phyloP scores from a whole-genome alignment of 2,888 invertebrate genomes.

The Synergus gifuensis region DNA sequence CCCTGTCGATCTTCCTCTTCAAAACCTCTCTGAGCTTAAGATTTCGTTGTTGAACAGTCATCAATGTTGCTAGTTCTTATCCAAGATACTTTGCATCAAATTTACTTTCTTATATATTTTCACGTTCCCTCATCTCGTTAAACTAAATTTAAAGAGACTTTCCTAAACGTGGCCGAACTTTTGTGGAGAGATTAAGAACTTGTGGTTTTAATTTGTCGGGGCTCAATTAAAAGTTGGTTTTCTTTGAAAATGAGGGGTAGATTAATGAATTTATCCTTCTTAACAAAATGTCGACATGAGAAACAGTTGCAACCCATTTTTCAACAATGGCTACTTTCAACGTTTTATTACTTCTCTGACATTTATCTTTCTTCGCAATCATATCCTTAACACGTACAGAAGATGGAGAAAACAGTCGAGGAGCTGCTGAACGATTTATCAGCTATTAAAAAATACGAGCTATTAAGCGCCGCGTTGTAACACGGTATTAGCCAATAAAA shows the following conservation, averaged over 20 bases:
- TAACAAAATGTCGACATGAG: too few species aligned
- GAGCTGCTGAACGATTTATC: slow-evolving; percentile 22
- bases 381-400: not conserved
- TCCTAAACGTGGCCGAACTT: too few species aligned
- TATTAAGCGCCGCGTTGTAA: slow-evolving; percentile 35
- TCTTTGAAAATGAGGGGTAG: too few species aligned
- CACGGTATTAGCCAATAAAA: slow-evolving; percentile 39
- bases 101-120: slow-evolving; percentile 4
- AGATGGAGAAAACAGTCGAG: not conserved
- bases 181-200: too few species aligned
- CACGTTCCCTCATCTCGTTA: not conserved
- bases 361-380: slow-evolving; percentile 19
- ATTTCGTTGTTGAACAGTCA: not conserved
- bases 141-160: not conserved
- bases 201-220: too few species aligned
- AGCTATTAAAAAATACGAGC: slow-evolving; percentile 38
- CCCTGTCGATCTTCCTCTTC: slow-evolving; percentile 31
- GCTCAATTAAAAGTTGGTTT: too few species aligned
- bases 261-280: too few species aligned
- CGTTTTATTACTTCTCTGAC: not conserved
- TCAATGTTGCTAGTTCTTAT: slow-evolving; percentile 16
- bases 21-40: slow-evolving; percentile 29
- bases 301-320: not conserved
- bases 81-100: slow-evolving; percentile 6
- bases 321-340: not conserved